Conservation (phyloP, 30 jellyfish, hydroid and myxozoan species). For the Hydractinia echinata region DNA sequence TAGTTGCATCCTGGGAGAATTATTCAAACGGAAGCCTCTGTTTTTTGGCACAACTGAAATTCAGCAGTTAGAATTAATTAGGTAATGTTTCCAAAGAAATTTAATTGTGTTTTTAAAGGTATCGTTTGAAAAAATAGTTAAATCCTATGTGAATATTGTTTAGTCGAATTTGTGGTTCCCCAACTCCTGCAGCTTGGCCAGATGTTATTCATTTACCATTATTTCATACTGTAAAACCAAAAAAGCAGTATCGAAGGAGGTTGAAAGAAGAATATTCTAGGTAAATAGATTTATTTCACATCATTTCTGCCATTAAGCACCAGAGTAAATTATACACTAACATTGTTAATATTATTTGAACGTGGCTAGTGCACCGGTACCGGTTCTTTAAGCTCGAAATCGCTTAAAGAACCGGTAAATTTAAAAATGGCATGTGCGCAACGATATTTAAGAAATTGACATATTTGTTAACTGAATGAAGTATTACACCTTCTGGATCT, state of each 20-base stretch:
- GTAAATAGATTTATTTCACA: constrained; percentile 31
- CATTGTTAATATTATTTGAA: no score
- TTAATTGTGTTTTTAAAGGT: not conserved
- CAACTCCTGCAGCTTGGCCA: constrained; percentile 99
- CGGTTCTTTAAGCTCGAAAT: no score
- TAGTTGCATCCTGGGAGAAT: constrained; percentile 97
- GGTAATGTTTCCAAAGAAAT: constrained; percentile 37
- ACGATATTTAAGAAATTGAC: no score
- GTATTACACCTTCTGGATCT: no score
- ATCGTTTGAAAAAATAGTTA: not conserved
- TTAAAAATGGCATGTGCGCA: no score
- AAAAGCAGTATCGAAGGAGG: constrained; percentile 76
- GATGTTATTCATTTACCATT: constrained; percentile 83
- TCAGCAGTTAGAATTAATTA: constrained; percentile 75
- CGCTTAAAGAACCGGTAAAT: no score
- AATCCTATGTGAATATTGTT: not conserved
- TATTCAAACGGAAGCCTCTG: constrained; percentile 80
- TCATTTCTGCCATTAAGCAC: no score
- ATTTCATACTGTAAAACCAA: constrained; percentile 80
- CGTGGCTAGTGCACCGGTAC: no score
- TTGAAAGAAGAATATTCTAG: constrained; percentile 78
- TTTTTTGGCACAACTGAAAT: constrained; percentile 85
- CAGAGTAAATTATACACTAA: no score
- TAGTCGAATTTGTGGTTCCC: constrained; percentile 96
- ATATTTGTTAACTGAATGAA: no score